A percentile compares a stretch with the other conserved stretches of the same genome.
phyloP scores from a whole-genome alignment of 2,888 invertebrate genomes.

The Leistus spinibarbis region DNA sequence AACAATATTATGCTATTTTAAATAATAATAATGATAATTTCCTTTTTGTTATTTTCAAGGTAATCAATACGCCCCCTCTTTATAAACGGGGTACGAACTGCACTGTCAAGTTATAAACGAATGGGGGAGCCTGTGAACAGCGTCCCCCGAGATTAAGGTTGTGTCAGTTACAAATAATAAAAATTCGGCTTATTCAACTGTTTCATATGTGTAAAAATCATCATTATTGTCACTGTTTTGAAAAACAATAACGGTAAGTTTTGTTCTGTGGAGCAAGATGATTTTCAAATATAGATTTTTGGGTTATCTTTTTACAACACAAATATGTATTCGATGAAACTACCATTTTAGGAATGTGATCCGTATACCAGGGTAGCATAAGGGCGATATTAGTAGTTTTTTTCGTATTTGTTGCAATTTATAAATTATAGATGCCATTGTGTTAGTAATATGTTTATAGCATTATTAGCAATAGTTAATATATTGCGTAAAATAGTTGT shows the following conservation, averaged over 20 bases:
- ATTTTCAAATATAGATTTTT: conserved; percentile 7
- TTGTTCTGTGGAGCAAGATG: neutral
- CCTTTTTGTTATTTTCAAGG: neutral
- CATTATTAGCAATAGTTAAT: neutral
- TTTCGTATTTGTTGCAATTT: neutral
- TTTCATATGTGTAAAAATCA: neutral
- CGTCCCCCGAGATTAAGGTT: conserved; percentile 13
- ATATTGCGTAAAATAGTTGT: neutral
- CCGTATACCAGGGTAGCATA: neutral
- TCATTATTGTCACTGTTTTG: neutral
- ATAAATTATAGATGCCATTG: neutral
- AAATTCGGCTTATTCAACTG: neutral
- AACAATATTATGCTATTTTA: neutral
- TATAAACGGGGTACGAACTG: conserved; percentile 26
- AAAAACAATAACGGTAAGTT: neutral
- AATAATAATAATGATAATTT: neutral
- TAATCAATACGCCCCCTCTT: conserved; percentile 17
- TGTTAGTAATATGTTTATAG: neutral
- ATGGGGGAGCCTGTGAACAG: conserved; percentile 1
- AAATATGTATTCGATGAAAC: neutral
- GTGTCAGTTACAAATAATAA: conserved; percentile 1
- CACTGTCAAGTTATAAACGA: conserved; percentile 14
- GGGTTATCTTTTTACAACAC: conserved; percentile 2
- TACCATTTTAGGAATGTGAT: neutral
- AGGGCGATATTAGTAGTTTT: neutral